phyloP scores from a whole-genome alignment of 37 sponge, comb jelly and placozoan genomes.

The Chondrosia reniformis region DNA sequence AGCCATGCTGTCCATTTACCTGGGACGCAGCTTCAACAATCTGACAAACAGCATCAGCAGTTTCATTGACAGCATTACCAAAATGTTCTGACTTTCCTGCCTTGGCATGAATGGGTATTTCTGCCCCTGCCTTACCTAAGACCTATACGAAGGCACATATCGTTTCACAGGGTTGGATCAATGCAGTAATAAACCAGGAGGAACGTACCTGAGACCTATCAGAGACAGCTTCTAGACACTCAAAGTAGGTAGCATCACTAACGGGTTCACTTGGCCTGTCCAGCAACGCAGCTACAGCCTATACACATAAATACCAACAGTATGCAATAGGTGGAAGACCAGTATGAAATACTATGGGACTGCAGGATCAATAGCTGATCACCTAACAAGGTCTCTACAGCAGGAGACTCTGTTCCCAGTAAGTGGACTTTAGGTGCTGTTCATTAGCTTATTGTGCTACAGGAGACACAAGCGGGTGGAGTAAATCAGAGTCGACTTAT shows the following conservation, averaged over 20 bases:
- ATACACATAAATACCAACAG: not conserved
- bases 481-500: too few relatives aligned
- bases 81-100: conserved; percentile 56
- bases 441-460: too few relatives aligned
- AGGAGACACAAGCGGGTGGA: too few relatives aligned
- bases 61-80: conserved; percentile 49
- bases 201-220: conserved; percentile 73
- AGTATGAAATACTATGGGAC: too few relatives aligned
- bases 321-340: not conserved
- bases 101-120: conserved; percentile 70
- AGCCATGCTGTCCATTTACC: conserved; percentile 12
- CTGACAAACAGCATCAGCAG: conserved; percentile 64
- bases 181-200: not conserved
- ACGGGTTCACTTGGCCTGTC: conserved; percentile 91
- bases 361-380: too few relatives aligned
- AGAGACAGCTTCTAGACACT: conserved; percentile 86
- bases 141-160: conserved; percentile 9
- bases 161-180: not conserved
- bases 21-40: conserved; percentile 74
- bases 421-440: too few relatives aligned
- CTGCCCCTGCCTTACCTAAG: conserved; percentile 63
- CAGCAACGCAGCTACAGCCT: conserved; percentile 71
- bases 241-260: conserved; percentile 89
- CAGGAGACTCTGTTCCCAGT: too few relatives aligned
- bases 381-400: too few relatives aligned